Conservation (phyloP, 2,797 vertebrate genomes). For the Mus caroli region DNA sequence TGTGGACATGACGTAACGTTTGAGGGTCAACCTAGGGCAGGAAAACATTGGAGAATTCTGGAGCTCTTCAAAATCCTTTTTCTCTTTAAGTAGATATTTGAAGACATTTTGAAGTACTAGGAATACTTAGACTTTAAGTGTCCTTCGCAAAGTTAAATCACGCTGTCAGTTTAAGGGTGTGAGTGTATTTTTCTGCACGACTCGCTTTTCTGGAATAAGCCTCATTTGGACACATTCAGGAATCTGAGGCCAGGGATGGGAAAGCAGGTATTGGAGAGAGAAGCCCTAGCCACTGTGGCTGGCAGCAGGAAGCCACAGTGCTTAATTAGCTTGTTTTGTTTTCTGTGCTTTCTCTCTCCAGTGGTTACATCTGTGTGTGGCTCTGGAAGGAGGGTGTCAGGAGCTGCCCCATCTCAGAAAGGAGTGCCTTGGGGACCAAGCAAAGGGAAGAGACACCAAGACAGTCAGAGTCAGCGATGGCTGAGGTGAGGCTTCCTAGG, state of each 20-base stretch:
- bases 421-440: not conserved
- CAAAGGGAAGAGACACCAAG: not conserved
- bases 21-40: not conserved
- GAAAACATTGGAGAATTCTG: conserved; percentile 5
- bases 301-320: not conserved
- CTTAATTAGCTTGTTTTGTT: not conserved
- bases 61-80: conserved; percentile 44
- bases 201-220: conserved; percentile 66
- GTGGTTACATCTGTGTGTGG: not conserved
- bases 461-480: not conserved
- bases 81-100: conserved; percentile 54
- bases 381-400: not conserved
- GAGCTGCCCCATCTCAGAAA: not conserved
- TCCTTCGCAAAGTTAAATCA: conserved; percentile 67
- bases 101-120: conserved; percentile 60
- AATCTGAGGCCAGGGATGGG: conserved; percentile 41
- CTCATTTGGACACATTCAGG: conserved; percentile 58
- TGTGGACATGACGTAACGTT: not conserved
- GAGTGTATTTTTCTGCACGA: conserved; percentile 59
- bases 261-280: not conserved
- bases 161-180: conserved; percentile 72
- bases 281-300: not conserved
- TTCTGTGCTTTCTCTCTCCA: not conserved
- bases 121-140: conserved; percentile 53
- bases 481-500: not conserved